Conservation (phyloP, 1,140 invertebrate genomes). For the Myzus persicae region DNA sequence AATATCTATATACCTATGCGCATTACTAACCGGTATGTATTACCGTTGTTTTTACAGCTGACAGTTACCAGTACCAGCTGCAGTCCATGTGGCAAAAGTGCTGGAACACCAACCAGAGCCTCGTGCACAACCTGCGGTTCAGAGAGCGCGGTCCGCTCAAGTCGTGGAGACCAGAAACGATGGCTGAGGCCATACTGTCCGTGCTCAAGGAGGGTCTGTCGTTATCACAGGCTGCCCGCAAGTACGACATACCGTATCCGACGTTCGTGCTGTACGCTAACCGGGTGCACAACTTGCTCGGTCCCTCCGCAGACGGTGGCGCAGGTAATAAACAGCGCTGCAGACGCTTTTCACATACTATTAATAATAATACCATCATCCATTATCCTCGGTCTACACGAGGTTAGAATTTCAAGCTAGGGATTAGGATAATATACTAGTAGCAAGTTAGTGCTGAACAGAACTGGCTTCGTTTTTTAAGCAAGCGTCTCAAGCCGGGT, state of each 20-base stretch:
- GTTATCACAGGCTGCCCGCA: slow-evolving; percentile 86
- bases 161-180: slow-evolving; percentile 91
- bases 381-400: background rate
- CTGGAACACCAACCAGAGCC: slow-evolving; percentile 88
- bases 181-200: slow-evolving; percentile 92
- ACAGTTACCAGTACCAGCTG: slow-evolving; percentile 92
- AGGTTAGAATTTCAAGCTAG: background rate
- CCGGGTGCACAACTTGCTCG: slow-evolving; percentile 90
- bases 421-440: too few relatives aligned
- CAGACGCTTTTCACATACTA: background rate
- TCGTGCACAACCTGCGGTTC: slow-evolving; percentile 87
- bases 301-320: slow-evolving; percentile 85
- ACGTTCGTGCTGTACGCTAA: slow-evolving; percentile 94
- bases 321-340: slow-evolving; percentile 72
- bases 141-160: slow-evolving; percentile 90
- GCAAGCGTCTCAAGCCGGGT: too few relatives aligned
- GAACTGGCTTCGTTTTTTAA: too few relatives aligned
- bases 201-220: slow-evolving; percentile 89
- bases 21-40: background rate
- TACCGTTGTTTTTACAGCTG: slow-evolving; percentile 69
- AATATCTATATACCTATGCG: background rate
- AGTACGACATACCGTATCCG: slow-evolving; percentile 93
- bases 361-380: too few relatives aligned
- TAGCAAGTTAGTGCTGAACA: too few relatives aligned
- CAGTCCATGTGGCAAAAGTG: slow-evolving; percentile 95